Percentiles rank a stretch among this genome's conserved stretches.
Evolutionary conservation across 2,888 invertebrate species (phyloP).

Genomic region (Metalampra italica): DNA sequence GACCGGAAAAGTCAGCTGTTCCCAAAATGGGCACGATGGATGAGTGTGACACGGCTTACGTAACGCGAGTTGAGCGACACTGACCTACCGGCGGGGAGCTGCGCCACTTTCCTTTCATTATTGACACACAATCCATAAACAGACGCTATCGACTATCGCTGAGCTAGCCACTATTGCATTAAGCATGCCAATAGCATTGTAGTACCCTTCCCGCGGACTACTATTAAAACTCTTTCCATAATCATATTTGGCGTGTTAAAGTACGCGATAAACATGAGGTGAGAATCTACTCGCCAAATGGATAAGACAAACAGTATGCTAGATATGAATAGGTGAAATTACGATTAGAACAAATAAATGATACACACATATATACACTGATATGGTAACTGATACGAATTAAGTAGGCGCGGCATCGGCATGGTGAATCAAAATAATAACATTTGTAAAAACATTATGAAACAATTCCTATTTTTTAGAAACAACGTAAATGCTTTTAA

Average conservation of each 20-base stretch:
- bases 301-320: conserved; percentile 11
- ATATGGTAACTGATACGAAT: no score
- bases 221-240: no score
- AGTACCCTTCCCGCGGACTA: no score
- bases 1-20: conserved; percentile 24
- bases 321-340: no score
- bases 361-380: no score
- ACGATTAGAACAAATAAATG: no score
- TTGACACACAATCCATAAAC: conserved; percentile 70
- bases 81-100: conserved; percentile 65
- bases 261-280: conserved; percentile 23
- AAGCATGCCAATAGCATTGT: conserved; percentile 25
- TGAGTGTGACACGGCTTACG: conserved; percentile 65
- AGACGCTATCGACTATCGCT: conserved; percentile 38
- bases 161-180: conserved; percentile 16
- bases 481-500: background rate
- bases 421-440: no score
- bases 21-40: conserved; percentile 57
- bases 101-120: conserved; percentile 76
- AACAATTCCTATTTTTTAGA: no score
- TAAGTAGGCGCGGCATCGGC: background rate
- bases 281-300: conserved; percentile 17
- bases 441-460: no score
- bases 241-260: no score
- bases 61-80: conserved; percentile 61